A percentile compares a stretch with the other conserved stretches of the same genome.
These are phyloP conservation scores for Alcedo atthis DNA, from an alignment of 2,797 vertebrate species.

Conservation along the genomic window DNA sequence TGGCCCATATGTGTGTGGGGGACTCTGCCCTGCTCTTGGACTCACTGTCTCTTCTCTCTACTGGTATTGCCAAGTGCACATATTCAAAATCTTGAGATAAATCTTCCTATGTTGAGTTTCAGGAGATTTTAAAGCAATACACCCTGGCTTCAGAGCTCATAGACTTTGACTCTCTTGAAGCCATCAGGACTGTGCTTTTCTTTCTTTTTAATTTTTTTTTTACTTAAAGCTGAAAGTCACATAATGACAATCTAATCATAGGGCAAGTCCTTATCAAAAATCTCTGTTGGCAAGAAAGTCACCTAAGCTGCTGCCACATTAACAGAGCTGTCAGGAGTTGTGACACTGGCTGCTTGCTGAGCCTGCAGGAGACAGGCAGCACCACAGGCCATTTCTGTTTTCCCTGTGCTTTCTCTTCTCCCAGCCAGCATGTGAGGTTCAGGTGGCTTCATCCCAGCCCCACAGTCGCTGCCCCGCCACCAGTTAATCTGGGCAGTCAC, in stretches of 20 bases:
- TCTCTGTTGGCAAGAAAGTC: background rate
- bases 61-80: background rate
- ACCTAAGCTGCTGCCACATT: background rate
- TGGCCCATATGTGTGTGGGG: fast-evolving
- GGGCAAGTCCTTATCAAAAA: background rate
- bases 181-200: background rate
- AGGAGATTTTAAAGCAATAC: background rate
- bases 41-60: background rate
- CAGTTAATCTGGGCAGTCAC: background rate
- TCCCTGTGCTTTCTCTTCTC: background rate
- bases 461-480: background rate
- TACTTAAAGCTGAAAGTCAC: background rate
- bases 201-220: background rate
- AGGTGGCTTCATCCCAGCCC: background rate
- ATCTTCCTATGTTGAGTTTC: background rate
- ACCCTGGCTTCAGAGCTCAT: background rate
- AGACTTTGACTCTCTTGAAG: background rate
- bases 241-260: background rate
- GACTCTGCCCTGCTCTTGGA: background rate
- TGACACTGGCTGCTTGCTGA: background rate
- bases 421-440: background rate
- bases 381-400: background rate
- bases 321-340: background rate
- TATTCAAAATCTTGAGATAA: background rate
- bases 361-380: background rate